Evolutionary conservation across 2,888 invertebrate species (phyloP).

Genomic region (Meloe dianella): DNA sequence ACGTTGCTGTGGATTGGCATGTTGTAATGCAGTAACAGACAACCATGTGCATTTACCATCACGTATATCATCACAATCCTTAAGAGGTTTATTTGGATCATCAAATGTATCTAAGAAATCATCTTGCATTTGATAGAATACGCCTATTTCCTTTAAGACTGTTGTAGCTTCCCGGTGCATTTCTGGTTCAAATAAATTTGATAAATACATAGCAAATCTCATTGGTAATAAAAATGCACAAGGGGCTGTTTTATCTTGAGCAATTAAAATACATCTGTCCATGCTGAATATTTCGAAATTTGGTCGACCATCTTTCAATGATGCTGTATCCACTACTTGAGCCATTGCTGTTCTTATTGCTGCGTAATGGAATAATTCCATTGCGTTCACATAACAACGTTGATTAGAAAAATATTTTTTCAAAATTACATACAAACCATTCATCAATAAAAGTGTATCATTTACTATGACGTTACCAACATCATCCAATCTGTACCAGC

Average conservation of each 20-base stretch:
- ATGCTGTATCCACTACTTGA: slow-evolving; percentile 80
- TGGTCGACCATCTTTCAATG: slow-evolving; percentile 66
- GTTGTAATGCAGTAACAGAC: slow-evolving; percentile 84
- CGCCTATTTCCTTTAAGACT: slow-evolving; percentile 90
- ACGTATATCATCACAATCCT: slow-evolving; percentile 88
- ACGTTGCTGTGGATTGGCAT: slow-evolving; percentile 73
- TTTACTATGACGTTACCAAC: slow-evolving; percentile 80
- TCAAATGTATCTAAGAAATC: slow-evolving; percentile 93
- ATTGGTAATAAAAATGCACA: slow-evolving; percentile 95
- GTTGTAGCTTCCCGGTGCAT: slow-evolving; percentile 84
- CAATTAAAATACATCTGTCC: slow-evolving; percentile 86
- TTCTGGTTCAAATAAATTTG: slow-evolving; percentile 77
- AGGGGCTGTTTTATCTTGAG: slow-evolving; percentile 90
- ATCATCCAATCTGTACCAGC: slow-evolving; percentile 80
- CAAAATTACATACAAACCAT: slow-evolving; percentile 79
- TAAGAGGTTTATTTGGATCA: slow-evolving; percentile 83
- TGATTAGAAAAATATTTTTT: slow-evolving; percentile 58
- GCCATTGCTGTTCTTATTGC: slow-evolving; percentile 79
- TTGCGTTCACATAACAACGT: slow-evolving; percentile 74
- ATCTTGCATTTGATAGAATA: slow-evolving; percentile 94
- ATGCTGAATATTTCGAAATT: slow-evolving; percentile 77
- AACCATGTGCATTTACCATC: slow-evolving; percentile 98
- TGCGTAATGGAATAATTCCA: slow-evolving; percentile 86
- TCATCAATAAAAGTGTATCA: slow-evolving; percentile 83
- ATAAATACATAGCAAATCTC: slow-evolving; percentile 84